These are phyloP conservation scores for Microplitis mediator DNA, from an alignment of 1,140 invertebrate species.

Conservation along the genomic window DNA sequence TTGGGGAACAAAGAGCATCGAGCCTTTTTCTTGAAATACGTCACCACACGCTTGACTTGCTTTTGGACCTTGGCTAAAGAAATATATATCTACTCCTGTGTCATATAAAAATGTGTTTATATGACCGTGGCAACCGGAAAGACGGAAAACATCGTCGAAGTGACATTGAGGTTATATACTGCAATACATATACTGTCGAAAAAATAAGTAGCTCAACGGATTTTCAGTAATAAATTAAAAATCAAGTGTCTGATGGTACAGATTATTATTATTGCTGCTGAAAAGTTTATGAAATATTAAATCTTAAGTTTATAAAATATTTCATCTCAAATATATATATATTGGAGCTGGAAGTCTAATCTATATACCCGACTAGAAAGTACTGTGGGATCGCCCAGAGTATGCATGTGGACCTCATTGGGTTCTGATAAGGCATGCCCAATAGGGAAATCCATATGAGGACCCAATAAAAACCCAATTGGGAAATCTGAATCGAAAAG, in stretches of 20 bases:
- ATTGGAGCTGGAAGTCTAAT: no score
- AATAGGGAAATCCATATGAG: no score
- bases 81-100: slow-evolving; percentile 53
- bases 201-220: not conserved
- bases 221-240: slow-evolving; percentile 4
- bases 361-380: no score
- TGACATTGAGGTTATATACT: slow-evolving; percentile 16
- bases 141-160: slow-evolving; percentile 46
- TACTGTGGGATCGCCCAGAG: no score
- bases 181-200: not conserved
- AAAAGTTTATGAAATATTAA: slow-evolving; percentile 2
- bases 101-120: slow-evolving; percentile 60
- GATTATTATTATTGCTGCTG: not conserved
- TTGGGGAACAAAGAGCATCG: slow-evolving; percentile 46
- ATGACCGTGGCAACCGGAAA: slow-evolving; percentile 41
- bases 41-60: slow-evolving; percentile 8
- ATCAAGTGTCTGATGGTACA: no score
- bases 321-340: no score
- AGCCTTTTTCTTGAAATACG: slow-evolving; percentile 38
- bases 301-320: no score
- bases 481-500: no score
- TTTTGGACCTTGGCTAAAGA: slow-evolving; percentile 34
- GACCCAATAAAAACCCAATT: no score
- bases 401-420: no score
- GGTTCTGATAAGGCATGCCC: no score